These are phyloP conservation scores for Clostera curtula DNA, from an alignment of 2,888 invertebrate species.

Conservation along the genomic window DNA sequence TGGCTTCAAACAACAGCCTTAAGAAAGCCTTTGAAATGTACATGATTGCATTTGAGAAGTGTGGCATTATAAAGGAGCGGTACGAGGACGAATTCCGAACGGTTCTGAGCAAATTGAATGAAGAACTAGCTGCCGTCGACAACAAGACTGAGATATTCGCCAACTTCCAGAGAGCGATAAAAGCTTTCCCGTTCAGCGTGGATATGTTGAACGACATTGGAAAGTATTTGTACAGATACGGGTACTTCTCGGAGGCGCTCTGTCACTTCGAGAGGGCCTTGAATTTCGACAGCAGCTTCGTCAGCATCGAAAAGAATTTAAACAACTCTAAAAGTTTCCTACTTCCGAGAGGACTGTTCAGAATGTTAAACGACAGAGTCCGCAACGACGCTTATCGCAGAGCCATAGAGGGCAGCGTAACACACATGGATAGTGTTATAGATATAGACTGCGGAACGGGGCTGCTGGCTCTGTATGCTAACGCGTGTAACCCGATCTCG, in stretches of 20 bases:
- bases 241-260: constrained; percentile 59
- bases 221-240: constrained; percentile 24
- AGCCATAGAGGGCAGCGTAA: constrained; percentile 11
- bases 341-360: constrained; percentile 8
- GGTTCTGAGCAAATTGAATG: constrained; percentile 10
- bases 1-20: constrained; percentile 3
- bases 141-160: constrained; percentile 9
- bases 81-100: constrained; percentile 8
- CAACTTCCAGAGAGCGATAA: constrained; percentile 11
- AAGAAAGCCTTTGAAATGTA: constrained; percentile 12
- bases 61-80: constrained; percentile 3
- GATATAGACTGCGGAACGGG: constrained; percentile 12
- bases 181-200: constrained; percentile 6
- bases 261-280: constrained; percentile 63
- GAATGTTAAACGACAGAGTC: constrained; percentile 11
- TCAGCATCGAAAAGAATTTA: constrained; percentile 29
- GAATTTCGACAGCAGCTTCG: constrained; percentile 50
- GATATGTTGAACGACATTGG: constrained; percentile 13
- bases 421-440: constrained; percentile 12
- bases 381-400: constrained; percentile 15
- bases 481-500: constrained; percentile 52
- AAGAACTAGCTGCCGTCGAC: constrained; percentile 4
- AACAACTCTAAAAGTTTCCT: constrained; percentile 11
- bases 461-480: constrained; percentile 77
- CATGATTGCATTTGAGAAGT: constrained; percentile 7